These are phyloP conservation scores for Acestrorhynchus altus DNA, from an alignment of 2,797 vertebrate genomes.

Conservation along the genomic window DNA sequence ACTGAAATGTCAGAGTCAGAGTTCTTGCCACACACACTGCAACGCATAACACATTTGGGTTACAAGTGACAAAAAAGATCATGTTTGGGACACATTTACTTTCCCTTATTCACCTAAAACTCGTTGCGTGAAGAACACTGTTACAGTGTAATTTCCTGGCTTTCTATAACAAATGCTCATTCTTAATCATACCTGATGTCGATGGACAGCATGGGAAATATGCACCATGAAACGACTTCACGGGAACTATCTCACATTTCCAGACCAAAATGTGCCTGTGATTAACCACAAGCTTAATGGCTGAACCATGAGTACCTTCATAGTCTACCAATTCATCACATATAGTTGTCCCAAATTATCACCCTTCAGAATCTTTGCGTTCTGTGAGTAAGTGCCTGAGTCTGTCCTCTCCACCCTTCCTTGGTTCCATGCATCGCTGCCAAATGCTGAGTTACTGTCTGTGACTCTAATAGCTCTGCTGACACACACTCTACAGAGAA, in stretches of 20 bases:
- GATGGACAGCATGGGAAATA: conserved; percentile 20
- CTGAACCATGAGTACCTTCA: conserved; percentile 60
- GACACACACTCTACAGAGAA: conserved; percentile 22
- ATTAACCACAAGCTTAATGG: conserved; percentile 61
- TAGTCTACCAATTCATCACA: conserved; percentile 49
- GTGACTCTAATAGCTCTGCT: conserved; percentile 28
- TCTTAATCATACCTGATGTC: conserved; percentile 40
- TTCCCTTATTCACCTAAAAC: no score
- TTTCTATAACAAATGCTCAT: conserved; percentile 18
- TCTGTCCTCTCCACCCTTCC: conserved; percentile 37
- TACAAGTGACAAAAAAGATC: no score
- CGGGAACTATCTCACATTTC: conserved; percentile 30
- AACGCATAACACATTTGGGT: no score
- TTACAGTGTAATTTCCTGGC: neutral
- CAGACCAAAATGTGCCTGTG: conserved; percentile 53
- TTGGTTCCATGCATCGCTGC: conserved; percentile 20
- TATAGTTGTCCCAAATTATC: conserved; percentile 48
- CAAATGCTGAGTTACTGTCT: conserved; percentile 62
- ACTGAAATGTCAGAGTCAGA: no score
- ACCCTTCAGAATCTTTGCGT: conserved; percentile 31
- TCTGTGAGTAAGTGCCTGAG: conserved; percentile 50
- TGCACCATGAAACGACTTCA: conserved; percentile 13
- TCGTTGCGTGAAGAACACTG: no score
- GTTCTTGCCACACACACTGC: no score
- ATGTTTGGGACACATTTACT: no score